Percentiles rank a stretch among this genome's conserved stretches.
Evolutionary conservation across 2,888 invertebrate species (phyloP).

Genomic region (Cataglyphis altisquamis): DNA sequence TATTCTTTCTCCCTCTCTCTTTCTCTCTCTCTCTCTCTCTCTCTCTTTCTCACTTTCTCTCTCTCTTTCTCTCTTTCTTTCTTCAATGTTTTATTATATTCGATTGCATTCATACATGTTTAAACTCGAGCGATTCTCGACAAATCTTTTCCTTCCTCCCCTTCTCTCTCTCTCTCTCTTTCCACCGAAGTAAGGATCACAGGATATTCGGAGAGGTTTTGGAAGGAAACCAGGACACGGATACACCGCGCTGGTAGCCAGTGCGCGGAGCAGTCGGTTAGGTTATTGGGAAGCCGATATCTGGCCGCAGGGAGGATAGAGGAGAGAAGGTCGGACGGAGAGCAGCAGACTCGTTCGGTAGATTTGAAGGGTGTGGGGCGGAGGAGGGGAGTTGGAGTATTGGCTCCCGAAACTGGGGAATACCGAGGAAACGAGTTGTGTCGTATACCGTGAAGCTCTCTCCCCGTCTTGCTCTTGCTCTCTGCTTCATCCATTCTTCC

Average conservation of each 20-base stretch:
- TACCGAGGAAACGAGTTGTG: conserved; percentile 81
- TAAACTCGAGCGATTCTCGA: neutral
- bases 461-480: conserved; percentile 24
- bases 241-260: conserved; percentile 76
- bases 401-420: conserved; percentile 80
- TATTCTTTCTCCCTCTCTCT: neutral
- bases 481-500: conserved; percentile 16
- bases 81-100: neutral
- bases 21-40: neutral
- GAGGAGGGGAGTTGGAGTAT: conserved; percentile 72
- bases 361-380: conserved; percentile 57
- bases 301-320: conserved; percentile 83
- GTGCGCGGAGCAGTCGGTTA: conserved; percentile 80
- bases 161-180: neutral
- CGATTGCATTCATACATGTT: neutral
- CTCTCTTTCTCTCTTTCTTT: neutral
- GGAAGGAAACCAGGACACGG: conserved; percentile 76
- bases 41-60: neutral
- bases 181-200: conserved; percentile 40
- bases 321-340: conserved; percentile 59
- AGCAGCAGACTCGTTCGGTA: conserved; percentile 70
- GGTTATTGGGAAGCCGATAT: conserved; percentile 86
- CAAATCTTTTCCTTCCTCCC: neutral
- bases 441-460: conserved; percentile 76
- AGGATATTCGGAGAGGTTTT: conserved; percentile 60